Evolutionary conservation across 2,888 invertebrate genomes (phyloP).

Genomic region (Volucella zonaria): DNA sequence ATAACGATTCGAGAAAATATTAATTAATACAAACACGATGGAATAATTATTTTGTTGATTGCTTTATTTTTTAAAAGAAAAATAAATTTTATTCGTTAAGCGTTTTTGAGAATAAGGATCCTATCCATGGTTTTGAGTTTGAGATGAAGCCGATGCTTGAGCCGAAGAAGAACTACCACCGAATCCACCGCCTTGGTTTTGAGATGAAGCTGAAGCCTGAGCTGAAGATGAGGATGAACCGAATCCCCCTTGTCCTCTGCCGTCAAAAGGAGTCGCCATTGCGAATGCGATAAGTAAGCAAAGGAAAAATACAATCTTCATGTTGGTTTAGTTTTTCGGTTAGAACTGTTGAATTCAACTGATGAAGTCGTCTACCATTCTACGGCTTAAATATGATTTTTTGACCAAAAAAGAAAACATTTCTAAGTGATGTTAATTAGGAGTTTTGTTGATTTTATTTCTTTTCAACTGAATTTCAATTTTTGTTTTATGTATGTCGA

Average conservation of each 20-base stretch:
- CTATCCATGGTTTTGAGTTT: neutral
- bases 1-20: too few relatives aligned
- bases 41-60: neutral
- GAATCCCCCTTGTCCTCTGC: neutral
- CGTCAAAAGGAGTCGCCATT: neutral
- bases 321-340: neutral
- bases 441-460: neutral
- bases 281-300: constrained; percentile 7
- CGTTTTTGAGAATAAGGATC: neutral
- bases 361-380: neutral
- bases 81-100: neutral
- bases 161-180: constrained; percentile 11
- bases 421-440: neutral
- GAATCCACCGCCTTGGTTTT: neutral
- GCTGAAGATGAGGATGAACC: neutral
- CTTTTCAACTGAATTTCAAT: neutral
- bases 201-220: constrained; percentile 18
- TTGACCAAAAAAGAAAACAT: neutral
- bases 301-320: constrained; percentile 9
- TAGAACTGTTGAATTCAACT: constrained; percentile 4
- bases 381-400: constrained; percentile 23
- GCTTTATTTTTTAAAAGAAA: neutral
- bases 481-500: too few relatives aligned
- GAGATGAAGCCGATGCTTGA: neutral
- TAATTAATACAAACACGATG: too few relatives aligned